phyloP scores from a whole-genome alignment of 2,888 invertebrate species.

The Nycteola revayana region DNA sequence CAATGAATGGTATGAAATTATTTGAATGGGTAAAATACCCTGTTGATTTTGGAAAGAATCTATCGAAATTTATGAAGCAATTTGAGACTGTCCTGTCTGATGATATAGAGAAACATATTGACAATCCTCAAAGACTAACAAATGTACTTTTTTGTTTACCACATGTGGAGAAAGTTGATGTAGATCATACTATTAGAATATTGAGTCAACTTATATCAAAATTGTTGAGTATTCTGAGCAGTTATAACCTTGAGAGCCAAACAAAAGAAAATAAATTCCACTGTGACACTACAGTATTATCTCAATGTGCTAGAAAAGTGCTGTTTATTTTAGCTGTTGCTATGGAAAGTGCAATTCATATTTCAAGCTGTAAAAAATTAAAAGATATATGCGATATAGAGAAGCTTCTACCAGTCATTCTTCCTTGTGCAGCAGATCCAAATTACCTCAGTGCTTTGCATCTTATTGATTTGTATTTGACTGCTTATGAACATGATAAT shows the following conservation, averaged over 20 bases:
- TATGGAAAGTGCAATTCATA: constrained; percentile 83
- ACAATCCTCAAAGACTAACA: constrained; percentile 64
- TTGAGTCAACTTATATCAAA: constrained; percentile 59
- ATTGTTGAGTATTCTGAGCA: constrained; percentile 47
- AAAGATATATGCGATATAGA: constrained; percentile 69
- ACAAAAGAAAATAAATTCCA: constrained; percentile 49
- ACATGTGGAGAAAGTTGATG: constrained; percentile 75
- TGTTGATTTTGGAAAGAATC: constrained; percentile 78
- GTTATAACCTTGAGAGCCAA: constrained; percentile 55
- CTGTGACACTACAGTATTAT: constrained; percentile 51
- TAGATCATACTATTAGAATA: constrained; percentile 47
- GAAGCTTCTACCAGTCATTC: constrained; percentile 59
- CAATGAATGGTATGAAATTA: constrained; percentile 81
- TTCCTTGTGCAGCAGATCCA: constrained; percentile 68
- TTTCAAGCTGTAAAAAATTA: constrained; percentile 72
- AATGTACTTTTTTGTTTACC: constrained; percentile 80
- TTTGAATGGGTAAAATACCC: constrained; percentile 86
- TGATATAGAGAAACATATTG: constrained; percentile 55
- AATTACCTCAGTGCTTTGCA: constrained; percentile 75
- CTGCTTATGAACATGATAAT: constrained; percentile 72
- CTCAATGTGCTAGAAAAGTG: constrained; percentile 61
- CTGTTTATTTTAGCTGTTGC: constrained; percentile 81
- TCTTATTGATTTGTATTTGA: constrained; percentile 78
- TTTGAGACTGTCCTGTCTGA: constrained; percentile 55
- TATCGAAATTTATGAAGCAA: constrained; percentile 61